Evolutionary conservation across 2,888 invertebrate species (phyloP).

Genomic region (Nematopogon swammerdamellus): DNA sequence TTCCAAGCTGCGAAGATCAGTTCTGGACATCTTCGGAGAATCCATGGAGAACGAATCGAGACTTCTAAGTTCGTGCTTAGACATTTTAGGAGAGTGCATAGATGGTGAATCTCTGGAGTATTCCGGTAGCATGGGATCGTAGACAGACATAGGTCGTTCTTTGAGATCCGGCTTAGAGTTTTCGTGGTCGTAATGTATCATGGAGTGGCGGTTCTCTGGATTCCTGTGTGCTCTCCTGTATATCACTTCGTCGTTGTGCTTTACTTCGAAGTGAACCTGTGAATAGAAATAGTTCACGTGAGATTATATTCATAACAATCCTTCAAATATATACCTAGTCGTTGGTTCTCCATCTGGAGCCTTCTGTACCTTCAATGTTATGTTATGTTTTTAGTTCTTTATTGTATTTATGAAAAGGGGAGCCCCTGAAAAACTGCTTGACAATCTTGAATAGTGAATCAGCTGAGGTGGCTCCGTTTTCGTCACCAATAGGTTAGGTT

Average conservation of each 20-base stretch:
- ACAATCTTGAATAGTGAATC: too few species aligned
- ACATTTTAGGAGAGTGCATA: conserved; percentile 40
- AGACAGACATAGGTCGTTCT: conserved; percentile 43
- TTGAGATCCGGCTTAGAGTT: conserved; percentile 35
- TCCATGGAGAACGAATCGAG: conserved; percentile 46
- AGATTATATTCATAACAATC: too few species aligned
- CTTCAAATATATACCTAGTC: too few species aligned
- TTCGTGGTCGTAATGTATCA: conserved; percentile 50
- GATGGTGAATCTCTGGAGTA: conserved; percentile 37
- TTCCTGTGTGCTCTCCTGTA: conserved; percentile 39
- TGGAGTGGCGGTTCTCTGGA: conserved; percentile 45
- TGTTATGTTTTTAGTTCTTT: too few species aligned
- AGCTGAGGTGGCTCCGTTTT: too few species aligned
- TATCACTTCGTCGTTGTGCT: conserved; percentile 31
- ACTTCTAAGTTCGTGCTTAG: conserved; percentile 36
- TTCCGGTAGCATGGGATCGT: conserved; percentile 43
- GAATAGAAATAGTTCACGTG: conserved; percentile 8
- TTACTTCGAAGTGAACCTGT: conserved; percentile 47
- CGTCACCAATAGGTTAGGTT: too few species aligned
- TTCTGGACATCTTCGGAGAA: conserved; percentile 39
- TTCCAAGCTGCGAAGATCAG: conserved; percentile 19
- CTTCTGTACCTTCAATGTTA: too few species aligned
- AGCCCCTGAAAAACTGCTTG: too few species aligned
- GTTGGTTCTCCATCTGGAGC: too few species aligned
- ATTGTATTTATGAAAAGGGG: too few species aligned